Base-by-base conservation (phyloP, 2,113 vertebrate species). In the Aphyosemion australe region DNA sequence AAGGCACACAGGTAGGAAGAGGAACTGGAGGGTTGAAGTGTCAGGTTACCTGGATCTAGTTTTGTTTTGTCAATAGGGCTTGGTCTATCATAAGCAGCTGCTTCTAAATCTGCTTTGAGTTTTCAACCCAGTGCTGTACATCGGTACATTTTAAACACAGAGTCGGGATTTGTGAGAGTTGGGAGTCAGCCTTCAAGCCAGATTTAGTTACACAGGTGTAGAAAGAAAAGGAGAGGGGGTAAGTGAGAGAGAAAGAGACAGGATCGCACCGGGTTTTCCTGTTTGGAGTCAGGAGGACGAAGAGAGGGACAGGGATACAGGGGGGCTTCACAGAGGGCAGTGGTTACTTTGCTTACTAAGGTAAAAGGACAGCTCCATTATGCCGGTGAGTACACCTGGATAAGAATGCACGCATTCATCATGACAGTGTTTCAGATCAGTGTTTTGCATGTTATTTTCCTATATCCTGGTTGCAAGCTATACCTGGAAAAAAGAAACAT, bases 361-460 rank as follows among this genome's bases (percentile, higher is more conserved):
- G 1, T 1, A 52, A 14, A 79, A 63, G 18, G 50, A 79, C 12
- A 54, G 46, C 60, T 48, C 34, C 86, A 91, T 77, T 78, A 91
- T 91, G 90, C 59, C 52, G 87, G 90, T 90, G 70, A 90, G 88
- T 90, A 26, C 15, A 78, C 48, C 21, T 61, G 15, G 8, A 16
- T 65, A 20, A 54, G 13, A 65, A 39, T 39, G 5, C 61, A 50
- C 20, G 41, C 34, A 14, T 19, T n/a, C 0, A 20, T 15, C 0
- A n/a, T 12, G 18, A 65, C 56, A n/a, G 14, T 16, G 21, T 5
- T 2, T 21, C 16, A 50, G 10, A 9, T 13, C 18, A 39, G 6
- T 21, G 20, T 0, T 80, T 59, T 80, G 31, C 54, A 58, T 32
- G 1, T 6, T 0, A 64, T 78, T 74, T 61, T 10, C 66, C 53